These are phyloP conservation scores for Acanthoscelides obtectus DNA, from an alignment of 2,888 invertebrate genomes.

Conservation along the genomic window DNA sequence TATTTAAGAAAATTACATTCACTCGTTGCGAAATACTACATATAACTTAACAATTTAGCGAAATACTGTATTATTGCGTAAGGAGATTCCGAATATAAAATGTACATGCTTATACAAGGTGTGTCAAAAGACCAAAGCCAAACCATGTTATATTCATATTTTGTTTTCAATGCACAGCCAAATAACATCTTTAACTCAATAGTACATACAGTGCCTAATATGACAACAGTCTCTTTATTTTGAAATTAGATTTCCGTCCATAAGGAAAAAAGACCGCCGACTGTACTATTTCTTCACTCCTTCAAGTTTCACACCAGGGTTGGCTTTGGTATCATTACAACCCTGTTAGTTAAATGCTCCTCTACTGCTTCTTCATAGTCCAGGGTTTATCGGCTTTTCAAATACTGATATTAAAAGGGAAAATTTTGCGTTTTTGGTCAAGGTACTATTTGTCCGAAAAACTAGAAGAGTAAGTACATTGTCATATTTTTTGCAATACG, in stretches of 20 bases:
- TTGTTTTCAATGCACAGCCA: not conserved
- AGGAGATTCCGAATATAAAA: constrained; percentile 33
- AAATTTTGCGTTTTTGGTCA: too few species aligned
- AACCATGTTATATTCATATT: not conserved
- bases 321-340: not conserved
- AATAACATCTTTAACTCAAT: not conserved
- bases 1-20: constrained; percentile 35
- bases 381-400: not conserved
- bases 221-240: too few species aligned
- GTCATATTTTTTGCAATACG: too few species aligned
- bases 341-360: not conserved
- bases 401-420: not conserved
- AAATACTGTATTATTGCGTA: constrained; percentile 44
- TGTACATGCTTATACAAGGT: constrained; percentile 11
- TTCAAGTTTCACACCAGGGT: not conserved
- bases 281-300: not conserved
- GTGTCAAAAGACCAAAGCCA: constrained; percentile 7
- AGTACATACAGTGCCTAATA: not conserved
- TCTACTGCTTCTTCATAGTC: not conserved
- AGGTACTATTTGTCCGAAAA: too few species aligned
- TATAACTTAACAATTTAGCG: constrained; percentile 36
- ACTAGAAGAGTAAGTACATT: too few species aligned
- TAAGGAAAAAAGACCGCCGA: not conserved
- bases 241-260: too few species aligned
- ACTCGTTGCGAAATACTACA: constrained; percentile 31